Conservation (phyloP, 64 coral and sea anemone genomes). For the Platygyra sinensis region DNA sequence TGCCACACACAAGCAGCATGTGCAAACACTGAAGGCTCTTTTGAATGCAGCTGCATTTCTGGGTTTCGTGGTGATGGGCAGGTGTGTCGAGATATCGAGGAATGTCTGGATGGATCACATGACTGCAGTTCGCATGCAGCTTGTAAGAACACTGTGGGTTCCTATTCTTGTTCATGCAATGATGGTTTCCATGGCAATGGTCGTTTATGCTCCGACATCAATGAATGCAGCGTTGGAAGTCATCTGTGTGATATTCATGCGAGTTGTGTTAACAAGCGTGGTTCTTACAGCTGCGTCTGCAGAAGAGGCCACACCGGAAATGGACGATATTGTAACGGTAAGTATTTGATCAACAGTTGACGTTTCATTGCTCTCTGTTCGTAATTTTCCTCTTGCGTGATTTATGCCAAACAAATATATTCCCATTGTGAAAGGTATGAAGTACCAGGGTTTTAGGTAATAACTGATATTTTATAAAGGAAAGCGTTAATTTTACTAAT, state of each 20-base stretch:
- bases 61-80: conserved; percentile 45
- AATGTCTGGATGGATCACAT: conserved; percentile 14
- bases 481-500: too few relatives aligned
- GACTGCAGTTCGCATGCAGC: conserved; percentile 24
- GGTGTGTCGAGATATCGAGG: conserved; percentile 49
- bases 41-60: conserved; percentile 25
- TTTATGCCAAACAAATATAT: not conserved
- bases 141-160: conserved; percentile 60
- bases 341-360: not conserved
- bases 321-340: conserved; percentile 39
- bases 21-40: conserved; percentile 33
- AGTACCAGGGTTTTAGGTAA: too few relatives aligned
- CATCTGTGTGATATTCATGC: conserved; percentile 31
- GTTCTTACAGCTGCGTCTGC: conserved; percentile 45
- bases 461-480: too few relatives aligned
- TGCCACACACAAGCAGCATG: conserved; percentile 29
- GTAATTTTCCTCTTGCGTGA: not conserved
- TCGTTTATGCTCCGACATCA: conserved; percentile 33
- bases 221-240: conserved; percentile 43
- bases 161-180: conserved; percentile 45
- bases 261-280: conserved; percentile 21
- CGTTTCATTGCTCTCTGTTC: not conserved
- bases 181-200: conserved; percentile 58
- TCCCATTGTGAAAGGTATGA: too few relatives aligned
- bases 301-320: conserved; percentile 39